Base-by-base conservation (phyloP, 2,113 vertebrate genomes). In the Prionailurus viverrinus region DNA sequence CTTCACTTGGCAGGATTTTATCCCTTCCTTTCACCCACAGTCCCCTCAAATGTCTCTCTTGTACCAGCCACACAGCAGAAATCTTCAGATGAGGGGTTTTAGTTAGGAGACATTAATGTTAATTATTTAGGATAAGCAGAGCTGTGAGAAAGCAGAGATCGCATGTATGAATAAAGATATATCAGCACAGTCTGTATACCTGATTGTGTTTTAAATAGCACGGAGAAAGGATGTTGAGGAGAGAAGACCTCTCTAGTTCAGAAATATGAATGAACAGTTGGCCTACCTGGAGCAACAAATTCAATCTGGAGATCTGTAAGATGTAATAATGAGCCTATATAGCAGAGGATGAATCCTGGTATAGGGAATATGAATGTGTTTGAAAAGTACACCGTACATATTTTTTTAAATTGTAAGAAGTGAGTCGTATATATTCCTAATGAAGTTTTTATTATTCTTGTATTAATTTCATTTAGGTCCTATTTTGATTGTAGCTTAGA, bases 321-420 rank as follows among this genome's bases (percentile, higher is more conserved):
- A 73, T 11, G 31, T 78, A 73, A 66, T 61, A 29, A 83, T 45
- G 31, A 27, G 23, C 31, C n/a, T 79, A 1, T 65, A 13, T 23
- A 66, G 39, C 71, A 39, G 69, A 91, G 58, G 48, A 94, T 69
- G 27, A 71, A 58, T 51, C 39, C 36, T 91, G 10, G 19, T n/a
- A 3, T 69, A 76, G 33, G 66, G n/a, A 61, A 61, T 55, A 39
- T 14, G 18, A 80, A 65, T 61, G 36, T 13, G 9, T 85, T 74
- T 85, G 33, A 89, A 81, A 41, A 71, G 18, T n/a, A 48, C 7
- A 58, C 63, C 71, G 13, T 82, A 69, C 5, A 4, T 51, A 74
- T 83, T 93, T 89, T 68, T 92, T 68, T 84, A 4, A 78, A 79
- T 95, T 93, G 91, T 93, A 90, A 80, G 36, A 91, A 78, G 16